Evolutionary conservation across 2,888 invertebrate genomes (phyloP), one percentile per base, ranked within the genome.

Genomic region (Drosophila kanekoi): DNA sequence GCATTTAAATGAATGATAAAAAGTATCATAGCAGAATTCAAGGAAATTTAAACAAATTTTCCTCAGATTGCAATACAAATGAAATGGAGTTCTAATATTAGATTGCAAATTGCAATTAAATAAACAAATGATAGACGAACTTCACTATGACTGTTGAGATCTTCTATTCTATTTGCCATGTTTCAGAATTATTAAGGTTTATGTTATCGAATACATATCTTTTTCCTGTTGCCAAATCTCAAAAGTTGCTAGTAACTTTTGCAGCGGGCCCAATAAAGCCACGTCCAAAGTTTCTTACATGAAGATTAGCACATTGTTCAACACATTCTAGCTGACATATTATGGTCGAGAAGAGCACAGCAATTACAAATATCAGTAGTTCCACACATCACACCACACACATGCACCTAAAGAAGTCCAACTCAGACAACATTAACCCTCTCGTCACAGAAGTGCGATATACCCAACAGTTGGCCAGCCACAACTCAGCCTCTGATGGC

Each of bases 401-500:
- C 28, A 28, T 28, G 8, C 23, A 48, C 10, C 33, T 18, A 9
- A 20, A 23, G 18, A 18, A 37, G n/a, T 6, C 6, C 37, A 35
- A 11, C 51, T 52, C 23, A 18, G 41, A 6, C 58, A 52, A 54
- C 60, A 66, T 61, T 78, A 73, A 68, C 54, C 60, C 62, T 51
- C 64, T 72, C 28, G 16, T 51, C 38, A 54, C 47, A 43, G 45
- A 14, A 41, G 63, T 54, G 28, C 45, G 58, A 66, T 61, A 67
- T 62, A 18, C 49, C 52, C 51, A 63, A 51, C 53, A 56, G 43
- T 37, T 57, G 48, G 56, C n/a, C 18, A 14, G 58, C 74, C 78
- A 72, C 77, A 77, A 63, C 56, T 67, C 49, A 73, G 68, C 51
- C 73, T 62, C 64, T 59, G 67, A 54, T 67, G 76, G 61, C 66